A percentile compares a stretch with the other conserved stretches of the same genome.
Conservation (phyloP, 2,113 vertebrate genomes). For the Alligator mississippiensis region DNA sequence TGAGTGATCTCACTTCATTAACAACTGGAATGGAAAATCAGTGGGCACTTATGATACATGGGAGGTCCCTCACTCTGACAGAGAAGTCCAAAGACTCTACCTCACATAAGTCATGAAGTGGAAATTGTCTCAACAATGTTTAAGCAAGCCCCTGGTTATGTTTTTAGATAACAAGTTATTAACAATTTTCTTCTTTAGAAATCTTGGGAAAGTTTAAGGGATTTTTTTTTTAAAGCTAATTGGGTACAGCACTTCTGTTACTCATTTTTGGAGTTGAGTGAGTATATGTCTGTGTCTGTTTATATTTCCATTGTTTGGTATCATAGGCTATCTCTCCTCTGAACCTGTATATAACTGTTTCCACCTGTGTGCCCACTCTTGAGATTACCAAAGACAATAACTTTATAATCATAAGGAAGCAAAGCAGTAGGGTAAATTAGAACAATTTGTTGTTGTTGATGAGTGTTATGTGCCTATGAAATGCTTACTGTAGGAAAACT, state of each 20-base stretch:
- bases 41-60: background rate
- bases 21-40: background rate
- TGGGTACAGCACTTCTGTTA: background rate
- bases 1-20: background rate
- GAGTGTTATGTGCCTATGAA: background rate
- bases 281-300: background rate
- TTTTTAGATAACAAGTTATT: background rate
- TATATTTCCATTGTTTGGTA: background rate
- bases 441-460: slow-evolving; percentile 12
- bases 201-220: background rate
- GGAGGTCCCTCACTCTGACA: background rate
- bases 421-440: background rate
- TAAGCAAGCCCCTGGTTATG: too few species aligned
- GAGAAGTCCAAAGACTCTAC: background rate
- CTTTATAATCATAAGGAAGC: too few species aligned
- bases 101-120: background rate
- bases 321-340: too few species aligned
- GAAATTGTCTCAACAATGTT: background rate
- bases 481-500: background rate
- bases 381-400: too few species aligned
- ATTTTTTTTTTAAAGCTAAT: background rate
- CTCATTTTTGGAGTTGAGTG: background rate
- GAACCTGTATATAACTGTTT: too few species aligned
- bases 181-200: background rate
- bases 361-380: too few species aligned